Evolutionary conservation across 2,888 invertebrate genomes (phyloP).

Genomic region (Diabrotica balteata): DNA sequence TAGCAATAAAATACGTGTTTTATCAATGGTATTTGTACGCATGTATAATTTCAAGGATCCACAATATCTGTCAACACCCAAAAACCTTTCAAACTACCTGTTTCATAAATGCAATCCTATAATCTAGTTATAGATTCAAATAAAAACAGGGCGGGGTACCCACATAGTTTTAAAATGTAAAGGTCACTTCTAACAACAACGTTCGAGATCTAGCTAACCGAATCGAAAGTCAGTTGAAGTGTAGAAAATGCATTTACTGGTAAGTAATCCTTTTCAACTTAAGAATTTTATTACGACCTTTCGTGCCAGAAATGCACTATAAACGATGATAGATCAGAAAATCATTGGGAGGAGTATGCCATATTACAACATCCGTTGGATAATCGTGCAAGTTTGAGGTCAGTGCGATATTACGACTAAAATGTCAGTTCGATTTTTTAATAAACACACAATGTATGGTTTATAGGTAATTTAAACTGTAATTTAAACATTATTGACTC

Average conservation of each 20-base stretch:
- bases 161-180: slow-evolving; percentile 25
- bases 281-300: slow-evolving; percentile 19
- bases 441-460: neutral
- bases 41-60: too few relatives aligned
- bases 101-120: neutral
- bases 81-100: too few relatives aligned
- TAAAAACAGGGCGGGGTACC: slow-evolving; percentile 27
- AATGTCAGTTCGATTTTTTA: slow-evolving; percentile 10
- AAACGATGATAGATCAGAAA: slow-evolving; percentile 16
- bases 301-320: slow-evolving; percentile 2
- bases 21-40: too few relatives aligned
- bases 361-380: slow-evolving; percentile 14
- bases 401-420: slow-evolving; percentile 9
- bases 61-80: too few relatives aligned
- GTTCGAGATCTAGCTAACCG: slow-evolving; percentile 1
- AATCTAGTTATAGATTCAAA: slow-evolving; percentile 13
- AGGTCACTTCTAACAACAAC: slow-evolving; percentile 20
- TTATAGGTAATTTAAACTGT: too few relatives aligned
- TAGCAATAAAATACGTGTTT: too few relatives aligned
- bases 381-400: slow-evolving; percentile 24
- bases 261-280: slow-evolving; percentile 18
- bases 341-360: slow-evolving; percentile 17
- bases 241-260: slow-evolving; percentile 20
- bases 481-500: too few relatives aligned
- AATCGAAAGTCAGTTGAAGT: slow-evolving; percentile 19